Evolutionary conservation across 2,797 vertebrate genomes (phyloP), one percentile per base, ranked within the genome.

Genomic region (Chrysocyon brachyurus): DNA sequence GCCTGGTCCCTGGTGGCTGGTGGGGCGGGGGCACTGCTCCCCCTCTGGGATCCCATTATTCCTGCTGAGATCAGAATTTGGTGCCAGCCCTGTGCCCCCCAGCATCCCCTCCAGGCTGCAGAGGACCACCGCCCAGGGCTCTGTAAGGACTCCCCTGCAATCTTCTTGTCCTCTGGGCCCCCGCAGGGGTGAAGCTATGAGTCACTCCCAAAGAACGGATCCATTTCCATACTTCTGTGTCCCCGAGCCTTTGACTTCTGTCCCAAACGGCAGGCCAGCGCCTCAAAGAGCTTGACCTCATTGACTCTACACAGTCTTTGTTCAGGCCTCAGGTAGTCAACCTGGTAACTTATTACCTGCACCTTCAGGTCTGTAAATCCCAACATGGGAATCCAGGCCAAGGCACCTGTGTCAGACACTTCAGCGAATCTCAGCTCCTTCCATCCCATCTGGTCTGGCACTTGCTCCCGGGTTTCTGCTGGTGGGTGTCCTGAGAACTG

Each of bases 131-230:
- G 12, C 28, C 64, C 78, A 8, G 15, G 64, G 49, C 72, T 46
- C 64, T 0, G n/a, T n/a, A 28, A 49, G 49, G 59, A 57, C 90
- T 0, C 17, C 16, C 12, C 2, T 0, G 36, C 16, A 0, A 3
- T 73, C 36, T 24, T 2, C 12, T 7, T 10, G 10, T 56, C 21
- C 11, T 33, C 59, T 4, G 1, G n/a, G 12, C 14, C 19, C 24
- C 14, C 2, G 0, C 15, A 1, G 5, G 36, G 56, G 9, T 33
- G 19, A 26, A 7, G 15, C 9, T 36, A 17, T 26, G 22, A 11
- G 9, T 31, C 24, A 3, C 2, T 4, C 14, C 26, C 31, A 26
- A 26, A 93, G 17, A 72, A 46, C 2, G 6, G 57, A 21, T 6
- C 24, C 19, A 1, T 28, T 72, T 64, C 56, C 22, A 22, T 9